Percentiles rank a stretch among this genome's conserved stretches.
Evolutionary conservation across 2,888 invertebrate genomes (phyloP).

Genomic region (Thymelicus lineola): DNA sequence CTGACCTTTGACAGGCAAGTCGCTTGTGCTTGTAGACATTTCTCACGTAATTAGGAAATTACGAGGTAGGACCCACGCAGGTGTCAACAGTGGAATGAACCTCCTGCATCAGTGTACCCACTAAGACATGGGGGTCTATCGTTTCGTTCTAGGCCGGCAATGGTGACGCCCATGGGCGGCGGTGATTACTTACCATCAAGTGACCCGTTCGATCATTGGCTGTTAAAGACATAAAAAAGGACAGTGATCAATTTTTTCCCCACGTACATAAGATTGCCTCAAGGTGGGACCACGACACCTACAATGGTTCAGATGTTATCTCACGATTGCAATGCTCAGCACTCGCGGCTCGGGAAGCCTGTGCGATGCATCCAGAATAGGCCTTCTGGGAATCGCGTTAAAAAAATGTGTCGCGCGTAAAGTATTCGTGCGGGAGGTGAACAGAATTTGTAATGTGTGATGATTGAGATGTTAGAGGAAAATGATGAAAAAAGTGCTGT

Average conservation of each 20-base stretch:
- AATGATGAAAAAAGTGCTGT: constrained; percentile 13
- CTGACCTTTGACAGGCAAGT: no score
- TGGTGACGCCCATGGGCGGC: no score
- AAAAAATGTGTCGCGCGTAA: constrained; percentile 70
- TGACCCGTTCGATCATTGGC: no score
- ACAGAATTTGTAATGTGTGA: constrained; percentile 53
- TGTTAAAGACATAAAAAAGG: no score
- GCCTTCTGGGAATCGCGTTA: constrained; percentile 53
- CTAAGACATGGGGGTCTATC: no score
- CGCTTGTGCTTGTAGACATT: no score
- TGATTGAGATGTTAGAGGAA: constrained; percentile 20
- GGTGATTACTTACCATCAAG: no score
- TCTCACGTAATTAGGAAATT: no score
- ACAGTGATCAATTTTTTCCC: neutral
- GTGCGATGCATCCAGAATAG: constrained; percentile 72
- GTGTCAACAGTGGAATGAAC: no score
- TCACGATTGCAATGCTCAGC: constrained; percentile 61
- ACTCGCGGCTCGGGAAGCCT: constrained; percentile 45
- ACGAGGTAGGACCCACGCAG: no score
- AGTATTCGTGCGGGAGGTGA: constrained; percentile 56
- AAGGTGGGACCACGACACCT: constrained; percentile 49
- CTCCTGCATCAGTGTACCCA: no score
- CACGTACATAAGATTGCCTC: neutral
- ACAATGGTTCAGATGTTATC: constrained; percentile 54
- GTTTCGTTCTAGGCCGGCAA: no score